A percentile compares a stretch with the other conserved stretches of the same genome.
phyloP scores from a whole-genome alignment of 2,113 vertebrate species.

The Meriones unguiculatus region DNA sequence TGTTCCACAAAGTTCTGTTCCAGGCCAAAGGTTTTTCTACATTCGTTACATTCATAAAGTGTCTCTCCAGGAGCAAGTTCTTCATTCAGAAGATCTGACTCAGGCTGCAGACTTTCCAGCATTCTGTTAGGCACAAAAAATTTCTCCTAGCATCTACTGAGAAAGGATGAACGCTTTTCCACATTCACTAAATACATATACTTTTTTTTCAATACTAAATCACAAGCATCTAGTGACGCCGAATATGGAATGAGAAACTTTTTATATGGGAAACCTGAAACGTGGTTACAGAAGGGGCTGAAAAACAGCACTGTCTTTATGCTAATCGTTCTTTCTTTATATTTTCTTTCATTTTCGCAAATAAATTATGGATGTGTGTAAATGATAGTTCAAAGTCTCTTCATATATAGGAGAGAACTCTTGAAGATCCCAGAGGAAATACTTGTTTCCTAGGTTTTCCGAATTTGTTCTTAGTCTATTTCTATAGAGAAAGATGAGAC shows the following conservation, averaged over 20 bases:
- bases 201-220: constrained; percentile 33
- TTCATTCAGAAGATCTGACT: constrained; percentile 54
- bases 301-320: constrained; percentile 6
- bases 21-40: constrained; percentile 64
- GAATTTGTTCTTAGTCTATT: constrained; percentile 34
- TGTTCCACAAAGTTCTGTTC: constrained; percentile 55
- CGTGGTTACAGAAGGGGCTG: neutral
- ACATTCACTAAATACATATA: neutral
- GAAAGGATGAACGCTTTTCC: constrained; percentile 10
- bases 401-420: neutral
- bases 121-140: constrained; percentile 23
- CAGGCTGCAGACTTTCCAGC: constrained; percentile 67
- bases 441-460: constrained; percentile 6
- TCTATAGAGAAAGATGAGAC: constrained; percentile 42
- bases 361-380: constrained; percentile 8
- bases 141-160: constrained; percentile 25
- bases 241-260: constrained; percentile 32
- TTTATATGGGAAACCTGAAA: neutral
- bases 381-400: constrained; percentile 32
- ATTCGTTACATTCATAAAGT: constrained; percentile 56
- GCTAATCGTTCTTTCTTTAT: constrained; percentile 33
- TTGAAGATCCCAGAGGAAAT: constrained; percentile 54
- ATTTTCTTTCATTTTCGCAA: neutral
- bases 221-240: constrained; percentile 18
- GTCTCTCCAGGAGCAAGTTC: constrained; percentile 56